These are phyloP conservation scores for Vireo altiloquus DNA, from an alignment of 2,113 vertebrate genomes.

Conservation along the genomic window DNA sequence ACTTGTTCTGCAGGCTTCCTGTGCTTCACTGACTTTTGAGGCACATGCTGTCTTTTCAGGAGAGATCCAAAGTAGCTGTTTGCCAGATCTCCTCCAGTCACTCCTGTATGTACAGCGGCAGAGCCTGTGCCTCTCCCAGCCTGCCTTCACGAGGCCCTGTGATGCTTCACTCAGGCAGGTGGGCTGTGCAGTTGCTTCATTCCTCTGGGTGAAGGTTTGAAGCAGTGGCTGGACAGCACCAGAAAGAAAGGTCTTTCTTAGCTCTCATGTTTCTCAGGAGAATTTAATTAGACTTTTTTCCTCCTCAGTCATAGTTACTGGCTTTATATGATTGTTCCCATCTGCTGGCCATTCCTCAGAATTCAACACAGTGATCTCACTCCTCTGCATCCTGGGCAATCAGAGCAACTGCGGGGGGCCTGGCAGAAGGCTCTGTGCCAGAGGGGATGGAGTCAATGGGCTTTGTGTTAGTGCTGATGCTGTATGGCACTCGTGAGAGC, in stretches of 20 bases:
- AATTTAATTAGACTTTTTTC: constrained; percentile 16
- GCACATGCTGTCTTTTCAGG: neutral
- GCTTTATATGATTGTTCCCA: constrained; percentile 64
- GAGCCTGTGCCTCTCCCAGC: neutral
- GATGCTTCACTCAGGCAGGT: neutral
- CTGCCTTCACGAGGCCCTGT: rapidly evolving
- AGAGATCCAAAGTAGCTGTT: neutral
- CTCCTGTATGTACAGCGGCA: neutral
- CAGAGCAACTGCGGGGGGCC: neutral
- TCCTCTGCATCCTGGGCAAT: constrained; percentile 22
- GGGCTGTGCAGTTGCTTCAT: neutral
- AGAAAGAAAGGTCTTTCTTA: neutral
- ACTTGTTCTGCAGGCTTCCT: neutral
- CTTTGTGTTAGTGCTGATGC: neutral
- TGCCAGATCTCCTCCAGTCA: neutral
- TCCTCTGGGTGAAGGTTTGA: neutral
- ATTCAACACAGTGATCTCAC: constrained; percentile 41
- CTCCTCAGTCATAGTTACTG: neutral
- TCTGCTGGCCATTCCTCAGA: constrained; percentile 54
- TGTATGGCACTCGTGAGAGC: neutral
- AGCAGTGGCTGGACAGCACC: neutral
- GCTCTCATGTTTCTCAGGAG: neutral
- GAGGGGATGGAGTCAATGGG: constrained; percentile 11
- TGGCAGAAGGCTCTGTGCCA: constrained; percentile 40
- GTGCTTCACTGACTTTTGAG: neutral